These are phyloP conservation scores for Pseudomyrmex cubaensis DNA, from an alignment of 1,140 invertebrate species.

Conservation along the genomic window DNA sequence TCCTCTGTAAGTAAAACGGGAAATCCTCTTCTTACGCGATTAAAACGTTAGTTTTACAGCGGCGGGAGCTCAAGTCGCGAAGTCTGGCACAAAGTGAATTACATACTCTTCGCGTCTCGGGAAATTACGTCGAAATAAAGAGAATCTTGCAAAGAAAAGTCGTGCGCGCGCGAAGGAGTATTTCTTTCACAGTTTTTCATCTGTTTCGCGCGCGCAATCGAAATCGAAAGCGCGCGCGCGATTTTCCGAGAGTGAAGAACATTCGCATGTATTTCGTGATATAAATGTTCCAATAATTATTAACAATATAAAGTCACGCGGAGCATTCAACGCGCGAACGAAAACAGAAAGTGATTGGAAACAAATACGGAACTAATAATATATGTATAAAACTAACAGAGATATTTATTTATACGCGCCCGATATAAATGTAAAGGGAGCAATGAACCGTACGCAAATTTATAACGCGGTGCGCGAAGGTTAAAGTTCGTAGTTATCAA, in stretches of 20 bases:
- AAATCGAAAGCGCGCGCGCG: conserved; percentile 44
- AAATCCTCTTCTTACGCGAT: conserved; percentile 61
- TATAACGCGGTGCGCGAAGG: conserved; percentile 32
- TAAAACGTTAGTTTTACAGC: conserved; percentile 61
- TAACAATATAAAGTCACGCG: conserved; percentile 40
- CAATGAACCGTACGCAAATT: conserved; percentile 36
- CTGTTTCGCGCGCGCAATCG: background rate
- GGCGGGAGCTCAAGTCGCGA: conserved; percentile 50
- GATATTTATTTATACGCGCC: conserved; percentile 56
- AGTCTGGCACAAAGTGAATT: conserved; percentile 55
- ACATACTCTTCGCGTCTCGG: conserved; percentile 30
- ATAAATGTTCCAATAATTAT: conserved; percentile 43
- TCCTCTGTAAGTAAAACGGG: conserved; percentile 59
- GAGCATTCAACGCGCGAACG: conserved; percentile 17
- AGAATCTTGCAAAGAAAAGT: conserved; percentile 18
- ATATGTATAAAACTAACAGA: conserved; percentile 55
- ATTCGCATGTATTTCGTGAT: background rate
- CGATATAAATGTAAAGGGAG: conserved; percentile 49
- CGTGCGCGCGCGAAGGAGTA: background rate
- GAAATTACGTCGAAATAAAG: conserved; percentile 32
- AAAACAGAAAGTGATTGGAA: conserved; percentile 57
- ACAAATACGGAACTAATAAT: conserved; percentile 60
- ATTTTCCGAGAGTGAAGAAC: conserved; percentile 16
- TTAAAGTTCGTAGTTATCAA: conserved; percentile 57
- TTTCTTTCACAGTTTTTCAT: background rate